Percentiles rank a stretch among this genome's conserved stretches.
These are phyloP conservation scores for Heliconius melpomene DNA, from an alignment of 1,140 invertebrate species.

Conservation along the genomic window DNA sequence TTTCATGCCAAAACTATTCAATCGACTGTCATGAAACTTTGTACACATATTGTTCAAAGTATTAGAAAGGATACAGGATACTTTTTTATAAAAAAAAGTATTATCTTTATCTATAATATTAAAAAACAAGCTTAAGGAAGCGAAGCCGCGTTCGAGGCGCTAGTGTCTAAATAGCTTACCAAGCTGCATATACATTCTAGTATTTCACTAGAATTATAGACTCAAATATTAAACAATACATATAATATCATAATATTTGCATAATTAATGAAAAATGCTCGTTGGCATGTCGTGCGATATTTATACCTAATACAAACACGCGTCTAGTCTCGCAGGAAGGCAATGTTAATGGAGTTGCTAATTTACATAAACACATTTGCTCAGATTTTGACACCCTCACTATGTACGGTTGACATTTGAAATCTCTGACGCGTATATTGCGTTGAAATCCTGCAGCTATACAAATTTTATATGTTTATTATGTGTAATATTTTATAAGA, in stretches of 20 bases:
- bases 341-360: constrained; percentile 72
- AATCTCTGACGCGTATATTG: constrained; percentile 69
- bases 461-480: constrained; percentile 19
- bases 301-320: constrained; percentile 57
- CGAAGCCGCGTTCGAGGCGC: no score
- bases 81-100: no score
- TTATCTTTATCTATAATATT: no score
- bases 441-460: constrained; percentile 37
- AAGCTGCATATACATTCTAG: background rate
- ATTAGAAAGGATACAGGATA: no score
- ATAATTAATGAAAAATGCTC: constrained; percentile 37
- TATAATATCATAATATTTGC: constrained; percentile 26
- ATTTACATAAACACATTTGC: constrained; percentile 79
- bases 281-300: constrained; percentile 50
- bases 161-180: background rate
- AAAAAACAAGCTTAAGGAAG: no score
- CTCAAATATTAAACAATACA: constrained; percentile 21
- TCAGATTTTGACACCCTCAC: constrained; percentile 75
- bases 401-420: constrained; percentile 62
- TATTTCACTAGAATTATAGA: background rate
- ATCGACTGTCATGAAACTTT: no score
- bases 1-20: no score
- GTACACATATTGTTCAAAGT: no score
- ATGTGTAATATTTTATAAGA: constrained; percentile 3
- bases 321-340: constrained; percentile 47